Evolutionary conservation across 2,888 invertebrate species (phyloP), one percentile per base, ranked within the genome.

Genomic region (Melanargia galathea): DNA sequence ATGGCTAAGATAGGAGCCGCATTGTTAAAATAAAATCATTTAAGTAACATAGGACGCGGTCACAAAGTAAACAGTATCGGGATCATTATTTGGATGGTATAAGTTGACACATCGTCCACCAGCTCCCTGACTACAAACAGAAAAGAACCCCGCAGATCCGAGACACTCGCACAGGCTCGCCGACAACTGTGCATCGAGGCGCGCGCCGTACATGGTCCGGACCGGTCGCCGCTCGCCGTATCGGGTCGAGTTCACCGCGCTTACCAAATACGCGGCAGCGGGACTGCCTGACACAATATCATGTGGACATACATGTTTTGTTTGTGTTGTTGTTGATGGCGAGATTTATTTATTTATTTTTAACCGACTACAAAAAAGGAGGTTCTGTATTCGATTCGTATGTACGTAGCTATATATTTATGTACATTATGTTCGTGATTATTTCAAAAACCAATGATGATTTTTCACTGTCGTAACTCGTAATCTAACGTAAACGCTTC

Each of bases 221-320:
- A 60, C 74, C 70, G 65, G 75, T n/a, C n/a, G n/a, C n/a, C n/a
- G n/a, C 75, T 75, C 71, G 83, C 85, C 78, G 73, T 64, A 82
- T 80, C 63, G 63, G 72, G 73, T 70, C 75, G 70, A 77, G 78
- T 79, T 76, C 80, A 79, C 74, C 74, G 73, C 71, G 65, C 67
- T 66, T 79, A 79, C 87, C 87, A 85, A 86, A 87, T 81, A 79
- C 68, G 77, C 77, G 74, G 78, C 75, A 74, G 75, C 79, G 77
- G 80, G 78, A 77, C 58, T 48, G 24, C 48, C 48, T 64, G 60
- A 66, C 65, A 61, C 63, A n/a, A n/a, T n/a, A 52, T 64, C 57
- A 59, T 46, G 46, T 55, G 43, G 43, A 38, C 56, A 49, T 65
- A 8, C n/a, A n/a, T n/a, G 68, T 65, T 65, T 57, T 57, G 60